phyloP scores from a whole-genome alignment of 2,797 vertebrate species.

The Lagocephalus sceleratus region DNA sequence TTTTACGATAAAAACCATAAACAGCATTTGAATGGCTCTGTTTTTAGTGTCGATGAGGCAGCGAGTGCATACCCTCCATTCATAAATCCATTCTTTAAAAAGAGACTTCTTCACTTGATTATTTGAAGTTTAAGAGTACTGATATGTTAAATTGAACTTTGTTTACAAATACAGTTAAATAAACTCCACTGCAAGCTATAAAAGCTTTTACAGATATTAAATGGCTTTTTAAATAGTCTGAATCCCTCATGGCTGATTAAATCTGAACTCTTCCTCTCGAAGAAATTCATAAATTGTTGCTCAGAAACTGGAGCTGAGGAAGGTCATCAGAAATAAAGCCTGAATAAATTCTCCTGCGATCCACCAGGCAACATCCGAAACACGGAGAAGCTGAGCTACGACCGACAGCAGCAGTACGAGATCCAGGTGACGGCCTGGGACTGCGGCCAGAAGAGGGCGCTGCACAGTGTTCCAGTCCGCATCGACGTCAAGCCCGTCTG shows the following conservation, averaged over 20 bases:
- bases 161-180: constrained; percentile 39
- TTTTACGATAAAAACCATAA: neutral
- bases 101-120: constrained; percentile 14
- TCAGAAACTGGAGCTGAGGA: too few relatives aligned
- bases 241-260: constrained; percentile 3
- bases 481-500: constrained; percentile 94
- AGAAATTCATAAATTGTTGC: too few relatives aligned
- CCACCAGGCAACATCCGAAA: constrained; percentile 90
- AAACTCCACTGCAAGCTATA: constrained; percentile 28
- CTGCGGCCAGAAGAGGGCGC: constrained; percentile 90
- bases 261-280: neutral
- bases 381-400: constrained; percentile 91
- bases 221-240: constrained; percentile 32
- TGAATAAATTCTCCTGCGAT: neutral
- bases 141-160: constrained; percentile 15
- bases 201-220: constrained; percentile 31
- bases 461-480: constrained; percentile 82
- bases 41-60: too few relatives aligned
- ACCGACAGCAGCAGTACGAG: constrained; percentile 87
- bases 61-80: too few relatives aligned
- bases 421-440: constrained; percentile 92
- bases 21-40: neutral
- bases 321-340: too few relatives aligned
- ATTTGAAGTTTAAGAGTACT: constrained; percentile 14
- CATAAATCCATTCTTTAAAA: neutral